phyloP scores from a whole-genome alignment of 2,797 vertebrate genomes.

The Chelonia mydas region DNA sequence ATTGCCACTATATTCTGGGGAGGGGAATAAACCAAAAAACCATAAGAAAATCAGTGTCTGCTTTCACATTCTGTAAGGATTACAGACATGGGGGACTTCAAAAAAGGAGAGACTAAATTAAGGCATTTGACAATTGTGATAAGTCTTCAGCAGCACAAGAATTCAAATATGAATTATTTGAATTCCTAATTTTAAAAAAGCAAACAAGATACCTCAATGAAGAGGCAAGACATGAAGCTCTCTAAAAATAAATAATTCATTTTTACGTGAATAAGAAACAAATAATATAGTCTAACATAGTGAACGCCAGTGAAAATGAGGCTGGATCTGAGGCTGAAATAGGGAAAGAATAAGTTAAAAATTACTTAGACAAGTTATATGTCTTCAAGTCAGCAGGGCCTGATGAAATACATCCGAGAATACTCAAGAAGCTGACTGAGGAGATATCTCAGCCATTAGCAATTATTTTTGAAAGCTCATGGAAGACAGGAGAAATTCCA shows the following conservation, averaged over 20 bases:
- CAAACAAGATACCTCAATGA: not conserved
- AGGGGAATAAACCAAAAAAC: not conserved
- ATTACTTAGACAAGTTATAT: not conserved
- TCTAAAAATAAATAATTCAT: not conserved
- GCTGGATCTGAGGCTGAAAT: not conserved
- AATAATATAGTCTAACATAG: not conserved
- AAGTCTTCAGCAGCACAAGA: constrained; percentile 3
- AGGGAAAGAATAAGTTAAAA: not conserved
- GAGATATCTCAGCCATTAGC: not conserved
- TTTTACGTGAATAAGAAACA: constrained; percentile 55
- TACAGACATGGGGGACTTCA: not conserved
- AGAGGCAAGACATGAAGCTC: not conserved
- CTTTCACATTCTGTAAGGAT: not conserved
- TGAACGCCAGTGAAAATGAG: not conserved
- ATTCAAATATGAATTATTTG: constrained; percentile 37
- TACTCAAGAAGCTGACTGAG: not conserved
- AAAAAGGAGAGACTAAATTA: not conserved
- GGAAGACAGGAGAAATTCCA: not conserved
- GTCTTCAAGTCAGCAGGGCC: not conserved
- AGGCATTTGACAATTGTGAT: not conserved
- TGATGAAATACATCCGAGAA: not conserved
- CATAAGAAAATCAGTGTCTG: not conserved
- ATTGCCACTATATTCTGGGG: not conserved
- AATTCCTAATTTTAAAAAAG: constrained; percentile 43
- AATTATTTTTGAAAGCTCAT: not conserved